phyloP scores from a whole-genome alignment of 2,113 vertebrate genomes.

The Carassius carassius region DNA sequence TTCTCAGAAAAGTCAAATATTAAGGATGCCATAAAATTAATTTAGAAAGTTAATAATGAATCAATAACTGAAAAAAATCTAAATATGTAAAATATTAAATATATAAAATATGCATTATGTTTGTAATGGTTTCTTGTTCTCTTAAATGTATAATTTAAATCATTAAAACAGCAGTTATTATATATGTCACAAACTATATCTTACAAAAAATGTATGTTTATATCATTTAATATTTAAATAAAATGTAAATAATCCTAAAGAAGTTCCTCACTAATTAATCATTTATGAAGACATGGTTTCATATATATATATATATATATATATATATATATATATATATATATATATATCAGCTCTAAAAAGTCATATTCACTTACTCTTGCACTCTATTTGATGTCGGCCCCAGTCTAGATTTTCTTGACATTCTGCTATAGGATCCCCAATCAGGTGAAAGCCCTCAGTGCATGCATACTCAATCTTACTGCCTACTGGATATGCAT shows the following conservation, averaged over 20 bases:
- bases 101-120: neutral
- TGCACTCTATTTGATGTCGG: conserved; percentile 73
- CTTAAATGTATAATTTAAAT: neutral
- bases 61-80: neutral
- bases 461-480: conserved; percentile 81
- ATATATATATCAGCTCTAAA: neutral
- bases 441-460: conserved; percentile 77
- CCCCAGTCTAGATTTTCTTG: conserved; percentile 79
- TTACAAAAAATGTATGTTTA: neutral
- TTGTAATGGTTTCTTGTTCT: neutral
- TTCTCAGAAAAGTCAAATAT: neutral
- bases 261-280: no score
- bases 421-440: conserved; percentile 79
- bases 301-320: no score
- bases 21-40: no score
- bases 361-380: conserved; percentile 72
- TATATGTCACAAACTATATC: neutral
- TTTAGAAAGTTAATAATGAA: neutral
- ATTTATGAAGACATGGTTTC: neutral
- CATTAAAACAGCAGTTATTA: neutral
- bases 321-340: no score
- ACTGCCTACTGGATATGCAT: conserved; percentile 79
- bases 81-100: neutral
- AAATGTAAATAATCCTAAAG: no score
- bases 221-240: neutral